A percentile compares a stretch with the other conserved stretches of the same genome.
Conservation (phyloP, 2,888 invertebrate species). For the Griposia aprilina region DNA sequence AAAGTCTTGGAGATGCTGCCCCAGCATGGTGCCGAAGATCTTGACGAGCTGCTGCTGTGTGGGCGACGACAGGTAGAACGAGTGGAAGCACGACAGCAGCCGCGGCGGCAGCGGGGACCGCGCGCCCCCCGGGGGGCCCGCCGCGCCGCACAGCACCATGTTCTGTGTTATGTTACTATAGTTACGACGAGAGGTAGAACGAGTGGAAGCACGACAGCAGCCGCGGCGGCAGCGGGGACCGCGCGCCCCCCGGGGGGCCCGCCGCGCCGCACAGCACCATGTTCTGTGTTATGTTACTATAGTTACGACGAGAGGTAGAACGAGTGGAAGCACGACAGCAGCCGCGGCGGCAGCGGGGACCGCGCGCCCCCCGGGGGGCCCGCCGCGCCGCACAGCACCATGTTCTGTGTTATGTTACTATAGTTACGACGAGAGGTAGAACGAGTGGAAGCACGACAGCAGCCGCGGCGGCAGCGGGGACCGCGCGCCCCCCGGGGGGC, state of each 20-base stretch:
- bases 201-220: constrained; percentile 96
- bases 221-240: constrained; percentile 94
- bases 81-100: constrained; percentile 95
- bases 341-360: constrained; percentile 94
- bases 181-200: constrained; percentile 88
- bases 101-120: constrained; percentile 95
- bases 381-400: constrained; percentile 95
- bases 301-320: constrained; percentile 88
- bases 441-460: constrained; percentile 95
- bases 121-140: constrained; percentile 97
- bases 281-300: not conserved
- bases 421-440: constrained; percentile 85
- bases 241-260: constrained; percentile 97
- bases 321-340: constrained; percentile 95
- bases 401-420: not conserved
- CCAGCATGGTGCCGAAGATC: constrained; percentile 96
- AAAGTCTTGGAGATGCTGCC: constrained; percentile 94
- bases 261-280: constrained; percentile 94
- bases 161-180: not conserved
- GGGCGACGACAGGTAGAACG: constrained; percentile 92
- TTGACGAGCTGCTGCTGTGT: constrained; percentile 93
- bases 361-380: constrained; percentile 97
- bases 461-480: constrained; percentile 95
- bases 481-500: constrained; percentile 96
- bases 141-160: constrained; percentile 94